Conservation (phyloP, 2,113 vertebrate genomes). For the Mohoua ochrocephala region DNA sequence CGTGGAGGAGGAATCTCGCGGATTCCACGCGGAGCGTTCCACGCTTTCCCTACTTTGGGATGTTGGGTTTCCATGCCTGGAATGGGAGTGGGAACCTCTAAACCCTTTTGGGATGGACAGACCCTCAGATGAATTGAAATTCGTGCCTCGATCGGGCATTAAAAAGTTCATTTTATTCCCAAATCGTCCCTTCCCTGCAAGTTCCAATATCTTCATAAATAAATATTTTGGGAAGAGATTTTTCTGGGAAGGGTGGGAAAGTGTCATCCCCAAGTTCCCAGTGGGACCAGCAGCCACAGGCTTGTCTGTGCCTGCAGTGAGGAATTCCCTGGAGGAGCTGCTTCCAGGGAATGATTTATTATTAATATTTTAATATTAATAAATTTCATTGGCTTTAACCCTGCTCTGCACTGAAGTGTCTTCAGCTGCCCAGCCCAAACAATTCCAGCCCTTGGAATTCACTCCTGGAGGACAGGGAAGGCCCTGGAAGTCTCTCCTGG, state of each 20-base stretch:
- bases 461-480: not conserved
- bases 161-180: not conserved
- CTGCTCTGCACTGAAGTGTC: not conserved
- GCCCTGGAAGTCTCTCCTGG: not conserved
- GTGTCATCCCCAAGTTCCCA: fast-evolving
- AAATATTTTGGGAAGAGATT: not conserved
- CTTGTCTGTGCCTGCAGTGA: fast-evolving
- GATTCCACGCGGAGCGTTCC: too few species aligned
- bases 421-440: not conserved
- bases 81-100: not conserved
- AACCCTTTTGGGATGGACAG: not conserved
- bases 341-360: not conserved
- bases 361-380: not conserved
- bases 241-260: not conserved
- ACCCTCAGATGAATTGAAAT: fast-evolving
- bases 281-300: fast-evolving
- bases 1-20: fast-evolving
- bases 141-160: fast-evolving
- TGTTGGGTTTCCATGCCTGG: not conserved
- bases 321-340: not conserved
- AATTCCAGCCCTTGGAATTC: not conserved
- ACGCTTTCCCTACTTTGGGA: fast-evolving
- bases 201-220: too few species aligned
- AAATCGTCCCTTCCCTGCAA: not conserved
- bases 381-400: not conserved